Conservation (phyloP, 2,113 vertebrate species). For the Sinocyclocheilus anophthalmus region DNA sequence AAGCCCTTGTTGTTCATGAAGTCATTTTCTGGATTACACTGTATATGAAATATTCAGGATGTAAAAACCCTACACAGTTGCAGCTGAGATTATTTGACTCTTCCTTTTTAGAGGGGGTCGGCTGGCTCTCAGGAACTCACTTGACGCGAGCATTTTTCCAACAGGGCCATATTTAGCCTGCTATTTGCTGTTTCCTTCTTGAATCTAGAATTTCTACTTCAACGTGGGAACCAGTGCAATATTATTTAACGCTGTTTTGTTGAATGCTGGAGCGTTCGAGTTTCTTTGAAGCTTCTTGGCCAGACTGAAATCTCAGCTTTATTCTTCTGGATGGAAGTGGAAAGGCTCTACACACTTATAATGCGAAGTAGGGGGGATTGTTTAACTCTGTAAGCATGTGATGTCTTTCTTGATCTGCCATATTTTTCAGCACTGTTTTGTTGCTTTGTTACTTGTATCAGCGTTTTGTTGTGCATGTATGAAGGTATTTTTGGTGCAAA, state of each 20-base stretch:
- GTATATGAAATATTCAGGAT: slow-evolving; percentile 20
- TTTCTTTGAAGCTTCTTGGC: background rate
- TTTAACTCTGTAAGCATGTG: background rate
- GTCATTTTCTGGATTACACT: slow-evolving; percentile 22
- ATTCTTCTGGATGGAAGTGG: background rate
- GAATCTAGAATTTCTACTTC: slow-evolving; percentile 37
- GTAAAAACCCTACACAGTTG: slow-evolving; percentile 21
- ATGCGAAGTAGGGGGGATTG: background rate
- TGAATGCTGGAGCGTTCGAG: background rate
- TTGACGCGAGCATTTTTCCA: slow-evolving; percentile 34
- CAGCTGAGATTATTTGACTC: slow-evolving; percentile 26
- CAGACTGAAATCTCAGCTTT: background rate
- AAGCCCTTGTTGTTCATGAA: background rate
- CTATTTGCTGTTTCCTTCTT: slow-evolving; percentile 36
- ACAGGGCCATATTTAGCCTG: slow-evolving; percentile 38
- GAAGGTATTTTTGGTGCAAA: too few relatives aligned
- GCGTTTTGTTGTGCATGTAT: background rate
- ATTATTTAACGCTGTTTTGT: background rate
- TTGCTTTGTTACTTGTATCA: background rate
- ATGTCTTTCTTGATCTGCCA: background rate
- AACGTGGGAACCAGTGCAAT: background rate
- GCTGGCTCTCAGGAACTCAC: slow-evolving; percentile 30
- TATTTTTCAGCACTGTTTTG: background rate
- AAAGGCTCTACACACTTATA: background rate
- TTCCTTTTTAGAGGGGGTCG: slow-evolving; percentile 8